Percentiles rank a stretch among this genome's conserved stretches.
Evolutionary conservation across 2,113 vertebrate species (phyloP).

Genomic region (Tichodroma muraria): DNA sequence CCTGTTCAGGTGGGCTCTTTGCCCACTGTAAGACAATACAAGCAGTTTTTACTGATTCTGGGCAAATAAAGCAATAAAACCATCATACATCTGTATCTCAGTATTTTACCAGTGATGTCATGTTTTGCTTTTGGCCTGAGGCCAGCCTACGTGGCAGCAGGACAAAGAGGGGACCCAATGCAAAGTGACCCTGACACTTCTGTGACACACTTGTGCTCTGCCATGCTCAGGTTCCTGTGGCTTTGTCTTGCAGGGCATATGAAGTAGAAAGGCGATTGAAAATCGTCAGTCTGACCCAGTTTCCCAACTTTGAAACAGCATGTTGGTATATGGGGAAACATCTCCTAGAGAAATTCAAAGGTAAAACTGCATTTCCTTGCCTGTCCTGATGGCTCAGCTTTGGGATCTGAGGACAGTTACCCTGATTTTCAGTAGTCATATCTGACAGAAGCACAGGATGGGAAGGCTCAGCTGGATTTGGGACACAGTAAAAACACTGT

Average conservation of each 20-base stretch:
- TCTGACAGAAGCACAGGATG: background rate
- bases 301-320: conserved; percentile 93
- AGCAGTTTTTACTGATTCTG: background rate
- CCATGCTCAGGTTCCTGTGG: background rate
- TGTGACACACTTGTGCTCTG: background rate
- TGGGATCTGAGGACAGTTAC: background rate
- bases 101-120: background rate
- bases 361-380: conserved; percentile 58
- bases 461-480: background rate
- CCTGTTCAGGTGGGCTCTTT: background rate
- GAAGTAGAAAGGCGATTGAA: conserved; percentile 93
- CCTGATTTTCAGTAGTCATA: background rate
- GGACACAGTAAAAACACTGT: background rate
- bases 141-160: background rate
- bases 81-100: background rate
- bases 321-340: conserved; percentile 97
- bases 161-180: background rate
- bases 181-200: background rate
- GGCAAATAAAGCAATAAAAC: background rate
- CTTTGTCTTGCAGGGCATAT: conserved; percentile 85
- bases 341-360: conserved; percentile 93
- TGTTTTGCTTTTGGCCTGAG: background rate
- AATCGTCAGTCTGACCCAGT: conserved; percentile 90
- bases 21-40: background rate
- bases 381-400: background rate